These are phyloP conservation scores for Eulacestoma nigropectus DNA, from an alignment of 2,113 vertebrate species.

Conservation along the genomic window DNA sequence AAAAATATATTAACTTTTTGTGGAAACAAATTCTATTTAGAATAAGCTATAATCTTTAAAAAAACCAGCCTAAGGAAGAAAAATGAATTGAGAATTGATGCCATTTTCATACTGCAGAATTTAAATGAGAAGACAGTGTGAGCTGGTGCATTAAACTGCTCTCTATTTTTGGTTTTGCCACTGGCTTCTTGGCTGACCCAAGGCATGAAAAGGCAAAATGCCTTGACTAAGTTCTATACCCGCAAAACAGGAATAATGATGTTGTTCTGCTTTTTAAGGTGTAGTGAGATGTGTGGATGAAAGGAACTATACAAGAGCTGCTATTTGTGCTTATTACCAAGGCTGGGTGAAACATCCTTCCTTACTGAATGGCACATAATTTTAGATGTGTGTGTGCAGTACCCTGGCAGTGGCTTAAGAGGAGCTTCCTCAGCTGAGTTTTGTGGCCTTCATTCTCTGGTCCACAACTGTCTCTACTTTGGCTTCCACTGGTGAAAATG, in stretches of 20 bases:
- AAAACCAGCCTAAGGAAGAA: not conserved
- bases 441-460: not conserved
- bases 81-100: not conserved
- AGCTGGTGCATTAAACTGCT: not conserved
- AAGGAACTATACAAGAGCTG: not conserved
- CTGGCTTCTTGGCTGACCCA: not conserved
- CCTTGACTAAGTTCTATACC: not conserved
- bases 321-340: not conserved
- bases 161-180: not conserved
- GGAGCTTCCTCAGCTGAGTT: not conserved
- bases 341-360: not conserved
- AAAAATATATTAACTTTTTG: not conserved
- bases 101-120: not conserved
- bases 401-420: not conserved
- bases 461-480: not conserved
- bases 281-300: not conserved
- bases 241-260: not conserved
- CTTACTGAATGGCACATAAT: not conserved
- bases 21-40: not conserved
- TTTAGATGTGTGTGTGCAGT: not conserved
- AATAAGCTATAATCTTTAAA: not conserved
- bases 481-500: not conserved
- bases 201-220: not conserved
- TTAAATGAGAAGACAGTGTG: not conserved
- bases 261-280: not conserved